Evolutionary conservation across 2,888 invertebrate genomes (phyloP), one percentile per base, ranked within the genome.

Genomic region (Atethmia centrago): DNA sequence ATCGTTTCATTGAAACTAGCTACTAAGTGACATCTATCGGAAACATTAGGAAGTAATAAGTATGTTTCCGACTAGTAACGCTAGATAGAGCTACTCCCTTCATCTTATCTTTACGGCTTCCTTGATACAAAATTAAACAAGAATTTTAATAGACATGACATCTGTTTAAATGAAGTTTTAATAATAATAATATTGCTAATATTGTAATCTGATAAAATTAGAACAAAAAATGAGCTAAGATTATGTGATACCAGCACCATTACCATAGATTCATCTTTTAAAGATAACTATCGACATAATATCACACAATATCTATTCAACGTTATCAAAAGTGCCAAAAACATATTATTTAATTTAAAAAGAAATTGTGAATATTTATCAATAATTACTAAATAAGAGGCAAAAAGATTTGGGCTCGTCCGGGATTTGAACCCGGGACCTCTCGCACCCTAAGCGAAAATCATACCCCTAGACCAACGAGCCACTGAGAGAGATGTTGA

Each of bases 401-500:
- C 16, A 64, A 80, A 90, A 88, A 74, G 71, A 8, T 40, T 87
- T 89, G 96, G 96, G 96, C 96, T 96, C 96, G 96, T 95, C 96
- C 96, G 96, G 96, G 96, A 96, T 96, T 96, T 96, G 96, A 96
- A 96, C 96, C 96, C 95, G 95, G 95, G 96, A 96, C 96, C 96
- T 96, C 95, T 96, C 96, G 96, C 96, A 96, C 96, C 96, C 96
- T 94, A 96, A 96, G 96, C 96, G 96, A 96, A 94, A 96, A 96
- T 96, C 95, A 96, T 96, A 96, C 96, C 96, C 96, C 96, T 96
- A 96, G 96, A 96, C 96, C 96, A 96, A 96, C 96, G 96, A 96
- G 96, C 96, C 96, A 86, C 79, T 92, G 81, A 0, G 0, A 0
- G 0, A 0, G 0, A 0, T 0, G 0, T 0, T 16, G 79, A 92